A percentile compares a stretch with the other conserved stretches of the same genome.
phyloP scores from a whole-genome alignment of 2,113 vertebrate genomes.

The Misgurnus mizolepis region DNA sequence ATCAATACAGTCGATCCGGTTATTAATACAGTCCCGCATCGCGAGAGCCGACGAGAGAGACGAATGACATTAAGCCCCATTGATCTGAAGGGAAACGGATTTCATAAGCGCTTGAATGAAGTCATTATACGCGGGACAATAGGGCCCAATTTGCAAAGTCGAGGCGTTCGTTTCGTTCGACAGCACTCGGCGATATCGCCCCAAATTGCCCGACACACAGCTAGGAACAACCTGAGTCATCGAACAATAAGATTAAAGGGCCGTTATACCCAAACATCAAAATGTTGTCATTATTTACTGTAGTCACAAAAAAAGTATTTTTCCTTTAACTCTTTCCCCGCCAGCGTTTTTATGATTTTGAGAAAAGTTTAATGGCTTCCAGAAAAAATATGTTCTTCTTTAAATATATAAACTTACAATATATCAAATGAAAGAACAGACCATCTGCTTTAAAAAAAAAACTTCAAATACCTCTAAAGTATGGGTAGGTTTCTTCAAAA shows the following conservation, averaged over 20 bases:
- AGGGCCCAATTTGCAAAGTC: slow-evolving; percentile 25
- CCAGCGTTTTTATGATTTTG: too few relatives aligned
- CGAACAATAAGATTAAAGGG: neutral
- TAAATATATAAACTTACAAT: too few relatives aligned
- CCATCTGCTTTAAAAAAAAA: too few relatives aligned
- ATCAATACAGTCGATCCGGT: slow-evolving; percentile 84
- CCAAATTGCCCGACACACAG: slow-evolving; percentile 4
- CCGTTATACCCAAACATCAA: too few relatives aligned
- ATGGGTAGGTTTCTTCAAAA: too few relatives aligned
- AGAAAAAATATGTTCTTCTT: too few relatives aligned
- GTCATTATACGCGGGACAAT: slow-evolving; percentile 64
- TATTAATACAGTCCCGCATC: slow-evolving; percentile 79
- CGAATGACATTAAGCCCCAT: slow-evolving; percentile 81
- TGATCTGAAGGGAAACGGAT: slow-evolving; percentile 81
- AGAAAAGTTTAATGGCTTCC: too few relatives aligned
- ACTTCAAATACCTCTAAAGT: too few relatives aligned
- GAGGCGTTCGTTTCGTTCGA: slow-evolving; percentile 40
- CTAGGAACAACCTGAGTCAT: slow-evolving; percentile 19
- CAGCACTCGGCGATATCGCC: slow-evolving; percentile 23
- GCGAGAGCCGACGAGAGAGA: slow-evolving; percentile 78
- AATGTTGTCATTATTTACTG: too few relatives aligned
- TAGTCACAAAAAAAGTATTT: too few relatives aligned
- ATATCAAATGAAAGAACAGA: too few relatives aligned
- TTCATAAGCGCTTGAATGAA: slow-evolving; percentile 72
- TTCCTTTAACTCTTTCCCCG: too few relatives aligned